These are phyloP conservation scores for Papilio helenus DNA, from an alignment of 1,140 invertebrate genomes.

Conservation along the genomic window DNA sequence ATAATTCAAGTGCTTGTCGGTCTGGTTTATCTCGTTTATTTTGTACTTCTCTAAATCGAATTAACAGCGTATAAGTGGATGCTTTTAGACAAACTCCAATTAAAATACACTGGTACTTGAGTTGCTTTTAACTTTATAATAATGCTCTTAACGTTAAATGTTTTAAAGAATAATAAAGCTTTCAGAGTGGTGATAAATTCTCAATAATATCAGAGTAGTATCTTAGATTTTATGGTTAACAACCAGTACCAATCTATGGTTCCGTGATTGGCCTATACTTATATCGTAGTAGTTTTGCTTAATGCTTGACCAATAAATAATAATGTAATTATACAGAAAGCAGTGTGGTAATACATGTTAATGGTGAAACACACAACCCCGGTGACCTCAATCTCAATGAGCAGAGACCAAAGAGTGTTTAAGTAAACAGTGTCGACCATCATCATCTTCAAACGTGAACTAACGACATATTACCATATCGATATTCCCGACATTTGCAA, in stretches of 20 bases:
- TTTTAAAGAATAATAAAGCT: neutral
- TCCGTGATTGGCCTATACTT: too few relatives aligned
- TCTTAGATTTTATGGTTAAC: neutral
- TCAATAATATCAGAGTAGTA: neutral
- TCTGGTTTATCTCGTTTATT: neutral
- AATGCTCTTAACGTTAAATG: neutral
- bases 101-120: neutral
- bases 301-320: too few relatives aligned
- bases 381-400: too few relatives aligned
- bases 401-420: too few relatives aligned
- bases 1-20: neutral
- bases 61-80: slow-evolving; percentile 1
- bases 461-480: neutral
- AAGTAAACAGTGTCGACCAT: too few relatives aligned
- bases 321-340: too few relatives aligned
- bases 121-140: slow-evolving; percentile 2
- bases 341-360: too few relatives aligned
- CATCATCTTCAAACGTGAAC: neutral
- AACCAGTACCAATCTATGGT: too few relatives aligned
- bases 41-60: neutral
- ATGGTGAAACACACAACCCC: too few relatives aligned
- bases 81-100: slow-evolving; percentile 18
- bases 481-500: neutral
- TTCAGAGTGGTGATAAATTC: neutral
- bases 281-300: too few relatives aligned